Conservation (phyloP, 2,888 invertebrate genomes). For the Drosophila quasianomalipes region DNA sequence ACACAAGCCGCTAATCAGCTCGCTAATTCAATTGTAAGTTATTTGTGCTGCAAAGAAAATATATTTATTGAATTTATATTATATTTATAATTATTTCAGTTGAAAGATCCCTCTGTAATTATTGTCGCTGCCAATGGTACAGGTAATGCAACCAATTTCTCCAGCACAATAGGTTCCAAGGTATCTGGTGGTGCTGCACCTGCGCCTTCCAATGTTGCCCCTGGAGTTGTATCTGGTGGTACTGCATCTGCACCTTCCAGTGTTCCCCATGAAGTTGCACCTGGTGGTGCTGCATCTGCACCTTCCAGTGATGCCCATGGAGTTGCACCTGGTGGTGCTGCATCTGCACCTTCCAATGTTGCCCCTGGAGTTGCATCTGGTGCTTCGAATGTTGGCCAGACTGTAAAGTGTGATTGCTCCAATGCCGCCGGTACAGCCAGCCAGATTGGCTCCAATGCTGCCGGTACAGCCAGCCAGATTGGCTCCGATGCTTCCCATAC, state of each 20-base stretch:
- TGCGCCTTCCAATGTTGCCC: neutral
- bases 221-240: neutral
- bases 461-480: neutral
- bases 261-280: neutral
- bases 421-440: neutral
- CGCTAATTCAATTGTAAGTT: conserved; percentile 12
- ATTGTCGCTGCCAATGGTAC: neutral
- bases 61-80: neutral
- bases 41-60: neutral
- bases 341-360: neutral
- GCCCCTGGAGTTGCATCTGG: neutral
- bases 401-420: too few relatives aligned
- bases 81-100: conserved; percentile 1
- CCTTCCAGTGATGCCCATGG: neutral
- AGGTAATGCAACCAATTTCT: neutral
- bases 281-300: neutral
- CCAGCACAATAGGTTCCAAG: neutral
- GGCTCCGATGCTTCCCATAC: conserved; percentile 4
- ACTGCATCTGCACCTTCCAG: neutral
- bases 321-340: neutral
- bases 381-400: neutral
- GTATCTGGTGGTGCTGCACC: neutral
- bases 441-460: neutral
- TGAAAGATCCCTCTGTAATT: neutral
- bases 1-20: conserved; percentile 8